A percentile compares a stretch with the other conserved stretches of the same genome.
phyloP scores from a whole-genome alignment of 1,140 invertebrate species.

The Rhopalosiphum maidis region DNA sequence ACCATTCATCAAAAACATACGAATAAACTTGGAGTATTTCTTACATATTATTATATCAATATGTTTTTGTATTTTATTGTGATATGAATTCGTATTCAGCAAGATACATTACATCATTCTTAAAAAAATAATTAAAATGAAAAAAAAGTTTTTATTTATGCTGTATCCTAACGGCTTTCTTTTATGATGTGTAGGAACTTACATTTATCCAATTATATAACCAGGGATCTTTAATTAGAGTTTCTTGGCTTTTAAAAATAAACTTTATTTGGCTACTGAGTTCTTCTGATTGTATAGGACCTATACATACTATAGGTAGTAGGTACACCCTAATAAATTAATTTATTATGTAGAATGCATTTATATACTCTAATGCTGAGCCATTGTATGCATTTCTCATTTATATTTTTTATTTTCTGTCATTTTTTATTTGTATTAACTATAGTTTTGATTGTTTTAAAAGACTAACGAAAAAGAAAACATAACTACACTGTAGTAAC shows the following conservation, averaged over 20 bases:
- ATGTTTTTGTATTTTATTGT: too few species aligned
- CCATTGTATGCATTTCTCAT: not conserved
- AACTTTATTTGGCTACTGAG: not conserved
- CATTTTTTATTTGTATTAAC: not conserved
- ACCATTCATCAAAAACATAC: too few species aligned
- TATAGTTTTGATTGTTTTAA: not conserved
- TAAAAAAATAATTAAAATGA: too few species aligned
- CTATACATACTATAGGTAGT: too few species aligned
- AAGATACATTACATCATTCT: too few species aligned
- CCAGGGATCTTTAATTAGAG: not conserved
- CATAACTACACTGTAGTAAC: not conserved
- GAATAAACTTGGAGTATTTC: too few species aligned
- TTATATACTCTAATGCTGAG: not conserved
- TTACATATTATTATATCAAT: too few species aligned
- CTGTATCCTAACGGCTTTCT: not conserved
- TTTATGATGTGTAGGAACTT: not conserved
- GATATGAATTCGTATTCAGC: too few species aligned
- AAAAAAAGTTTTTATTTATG: not conserved
- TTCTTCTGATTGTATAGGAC: too few species aligned
- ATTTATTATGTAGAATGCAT: too few species aligned
- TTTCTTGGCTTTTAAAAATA: not conserved
- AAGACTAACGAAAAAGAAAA: not conserved
- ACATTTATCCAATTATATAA: not conserved
- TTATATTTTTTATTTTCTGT: not conserved
- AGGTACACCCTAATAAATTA: too few species aligned